A percentile compares a stretch with the other conserved stretches of the same genome.
Conservation (phyloP, 2,113 vertebrate species). For the Zapornia atra region DNA sequence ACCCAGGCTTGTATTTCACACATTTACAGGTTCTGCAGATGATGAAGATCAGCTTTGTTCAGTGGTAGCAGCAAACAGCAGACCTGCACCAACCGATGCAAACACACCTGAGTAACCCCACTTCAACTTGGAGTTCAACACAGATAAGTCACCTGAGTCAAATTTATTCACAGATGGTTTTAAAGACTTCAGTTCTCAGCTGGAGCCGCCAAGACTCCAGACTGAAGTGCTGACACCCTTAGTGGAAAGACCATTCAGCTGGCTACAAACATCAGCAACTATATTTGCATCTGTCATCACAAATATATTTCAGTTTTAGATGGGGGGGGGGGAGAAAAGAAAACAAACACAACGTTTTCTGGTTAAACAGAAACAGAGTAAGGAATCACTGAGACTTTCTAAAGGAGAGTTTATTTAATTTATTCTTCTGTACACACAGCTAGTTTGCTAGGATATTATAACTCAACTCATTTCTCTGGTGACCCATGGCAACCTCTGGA, state of each 20-base stretch:
- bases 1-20: not conserved
- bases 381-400: not conserved
- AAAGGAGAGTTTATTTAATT: conserved; percentile 67
- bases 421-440: conserved; percentile 62
- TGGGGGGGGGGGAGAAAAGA: not conserved
- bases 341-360: conserved; percentile 58
- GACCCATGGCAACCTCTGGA: conserved; percentile 70
- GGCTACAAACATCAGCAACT: not conserved
- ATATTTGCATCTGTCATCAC: conserved; percentile 47
- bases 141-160: not conserved
- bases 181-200: not conserved
- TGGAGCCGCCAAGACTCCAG: not conserved
- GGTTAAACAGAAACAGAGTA: conserved; percentile 61
- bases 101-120: not conserved
- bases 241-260: conserved; percentile 31
- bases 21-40: not conserved
- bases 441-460: conserved; percentile 69
- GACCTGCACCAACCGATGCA: not conserved
- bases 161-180: not conserved
- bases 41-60: not conserved
- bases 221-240: conserved; percentile 10
- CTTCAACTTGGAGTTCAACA: not conserved
- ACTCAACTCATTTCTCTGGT: conserved; percentile 69
- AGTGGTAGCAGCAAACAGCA: not conserved
- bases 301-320: conserved; percentile 19